phyloP scores from a whole-genome alignment of 2,888 invertebrate species.

The Oxytorus armatus region DNA sequence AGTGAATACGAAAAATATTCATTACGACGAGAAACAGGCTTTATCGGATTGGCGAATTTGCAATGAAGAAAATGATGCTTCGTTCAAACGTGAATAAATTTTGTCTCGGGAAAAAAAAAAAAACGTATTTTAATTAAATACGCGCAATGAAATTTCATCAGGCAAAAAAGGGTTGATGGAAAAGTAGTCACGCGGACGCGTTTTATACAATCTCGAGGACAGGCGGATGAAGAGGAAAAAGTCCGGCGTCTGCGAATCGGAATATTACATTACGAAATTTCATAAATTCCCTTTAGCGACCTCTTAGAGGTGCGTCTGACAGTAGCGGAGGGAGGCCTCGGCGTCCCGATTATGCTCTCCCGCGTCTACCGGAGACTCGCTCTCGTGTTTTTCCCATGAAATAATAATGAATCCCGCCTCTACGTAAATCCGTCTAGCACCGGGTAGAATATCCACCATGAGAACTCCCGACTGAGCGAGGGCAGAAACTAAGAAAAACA shows the following conservation, averaged over 20 bases:
- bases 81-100: too few species aligned
- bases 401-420: constrained; percentile 80
- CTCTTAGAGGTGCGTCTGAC: constrained; percentile 77
- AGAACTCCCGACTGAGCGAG: constrained; percentile 13
- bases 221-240: constrained; percentile 58
- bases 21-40: too few species aligned
- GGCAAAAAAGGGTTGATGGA: not conserved
- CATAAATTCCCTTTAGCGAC: constrained; percentile 83
- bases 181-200: not conserved
- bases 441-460: too few species aligned
- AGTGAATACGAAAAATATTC: too few species aligned
- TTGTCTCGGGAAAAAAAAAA: too few species aligned
- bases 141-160: too few species aligned
- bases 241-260: constrained; percentile 78
- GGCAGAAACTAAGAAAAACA: constrained; percentile 37
- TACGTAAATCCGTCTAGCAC: constrained; percentile 74
- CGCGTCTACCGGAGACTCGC: constrained; percentile 70
- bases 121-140: too few species aligned
- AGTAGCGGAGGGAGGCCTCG: too few species aligned
- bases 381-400: constrained; percentile 82
- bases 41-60: not conserved
- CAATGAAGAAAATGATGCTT: not conserved
- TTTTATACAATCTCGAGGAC: constrained; percentile 14
- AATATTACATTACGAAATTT: constrained; percentile 84
- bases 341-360: constrained; percentile 36